Base-by-base conservation (phyloP, 2,888 invertebrate species). In the Timema cristinae region DNA sequence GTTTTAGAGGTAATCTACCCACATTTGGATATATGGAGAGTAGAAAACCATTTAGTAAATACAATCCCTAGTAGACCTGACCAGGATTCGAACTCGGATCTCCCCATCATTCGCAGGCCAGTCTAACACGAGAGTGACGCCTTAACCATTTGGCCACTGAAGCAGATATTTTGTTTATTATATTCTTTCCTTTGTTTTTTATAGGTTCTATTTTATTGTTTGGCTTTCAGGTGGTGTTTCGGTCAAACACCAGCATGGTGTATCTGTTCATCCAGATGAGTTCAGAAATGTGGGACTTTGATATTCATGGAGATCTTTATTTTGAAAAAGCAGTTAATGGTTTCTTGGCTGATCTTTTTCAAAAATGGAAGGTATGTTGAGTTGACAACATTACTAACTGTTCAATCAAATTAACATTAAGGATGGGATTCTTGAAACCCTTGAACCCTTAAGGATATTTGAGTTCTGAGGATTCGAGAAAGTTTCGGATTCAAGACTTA, bases 281-380 rank as follows among this genome's bases (percentile, higher is more conserved):
- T 74, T 93, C 94, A 0, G 99, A 99, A 86, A 99, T 99, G 99
- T 99, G 98, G 98, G 97, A 98, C 79, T 98, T 97, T 85, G 98
- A 99, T 83, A 94, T 97, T 75, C 94, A 97, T 80, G 99, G 99
- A 0, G 98, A 99, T 84, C 85, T 99, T 69, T 99, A 99, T 81
- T 98, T 98, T 85, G 99, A 99, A 83, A 95, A 95, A 80, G 97
- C 98, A 67, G 95, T 98, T 0, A 95, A 97, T 84, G 97, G 98
- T 4, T 99, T 99, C 81, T 85, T 99, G 48, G 91, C 95, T 0
- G 97, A 98, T 81, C 86, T 99, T 5, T 98, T 99, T 86, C 90
- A 91, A 76, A 96, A 96, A 80, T 99, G 98, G 99, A 96, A 95
- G 85, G 92, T 91, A 80, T 76, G 81, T 49, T 77, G 5, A 32